Evolutionary conservation across 2,888 invertebrate genomes (phyloP).

Genomic region (Syrphus vitripennis): DNA sequence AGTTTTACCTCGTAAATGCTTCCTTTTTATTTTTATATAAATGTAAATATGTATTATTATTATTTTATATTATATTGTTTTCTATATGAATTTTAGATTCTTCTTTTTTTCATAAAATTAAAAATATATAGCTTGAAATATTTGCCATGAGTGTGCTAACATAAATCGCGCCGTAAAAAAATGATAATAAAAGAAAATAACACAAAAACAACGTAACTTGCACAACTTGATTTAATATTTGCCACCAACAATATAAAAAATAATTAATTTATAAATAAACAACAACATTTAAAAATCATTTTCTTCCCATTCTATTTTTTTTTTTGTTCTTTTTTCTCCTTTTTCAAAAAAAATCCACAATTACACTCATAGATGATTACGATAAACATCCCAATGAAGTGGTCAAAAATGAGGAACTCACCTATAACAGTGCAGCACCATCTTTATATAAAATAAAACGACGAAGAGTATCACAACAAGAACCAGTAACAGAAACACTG

Average conservation of each 20-base stretch:
- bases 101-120: background rate
- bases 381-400: constrained; percentile 95
- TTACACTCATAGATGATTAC: constrained; percentile 86
- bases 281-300: background rate
- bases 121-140: constrained; percentile 6
- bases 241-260: constrained; percentile 47
- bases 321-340: background rate
- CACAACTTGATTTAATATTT: constrained; percentile 64
- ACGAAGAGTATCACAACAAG: constrained; percentile 15
- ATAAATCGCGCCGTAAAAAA: background rate
- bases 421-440: constrained; percentile 84
- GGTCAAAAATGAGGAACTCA: constrained; percentile 95
- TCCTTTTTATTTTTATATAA: background rate
- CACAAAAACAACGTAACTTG: constrained; percentile 16
- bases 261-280: too few relatives aligned
- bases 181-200: background rate
- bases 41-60: background rate
- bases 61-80: background rate
- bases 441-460: constrained; percentile 58
- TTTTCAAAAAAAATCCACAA: constrained; percentile 37
- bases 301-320: background rate
- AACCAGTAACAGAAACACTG: background rate
- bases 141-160: constrained; percentile 7
- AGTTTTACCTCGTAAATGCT: background rate
- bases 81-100: background rate